Conservation (phyloP, 2,113 vertebrate species). For the Alouatta palliata region DNA sequence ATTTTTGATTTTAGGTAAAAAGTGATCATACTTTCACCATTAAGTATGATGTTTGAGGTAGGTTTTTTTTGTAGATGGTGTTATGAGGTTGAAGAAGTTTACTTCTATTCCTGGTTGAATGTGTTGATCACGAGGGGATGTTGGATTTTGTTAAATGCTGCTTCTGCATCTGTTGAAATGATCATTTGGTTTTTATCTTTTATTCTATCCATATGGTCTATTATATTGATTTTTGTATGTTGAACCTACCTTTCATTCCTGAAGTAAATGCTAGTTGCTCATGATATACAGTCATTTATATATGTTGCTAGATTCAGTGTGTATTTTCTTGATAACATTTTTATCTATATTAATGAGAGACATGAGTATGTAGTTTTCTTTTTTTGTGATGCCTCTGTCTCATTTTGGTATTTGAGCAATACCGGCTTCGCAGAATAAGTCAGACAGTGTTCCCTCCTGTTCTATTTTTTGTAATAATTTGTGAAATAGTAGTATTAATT, state of each 20-base stretch:
- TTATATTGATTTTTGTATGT: background rate
- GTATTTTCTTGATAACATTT: background rate
- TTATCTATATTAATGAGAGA: background rate
- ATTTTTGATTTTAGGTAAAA: background rate
- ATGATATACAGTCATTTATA: background rate
- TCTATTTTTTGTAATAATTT: background rate
- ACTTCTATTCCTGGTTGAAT: background rate
- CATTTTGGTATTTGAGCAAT: background rate
- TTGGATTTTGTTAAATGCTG: background rate
- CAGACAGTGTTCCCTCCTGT: background rate
- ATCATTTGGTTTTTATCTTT: background rate
- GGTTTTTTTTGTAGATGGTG: background rate
- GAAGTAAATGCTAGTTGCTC: background rate
- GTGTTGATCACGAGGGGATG: background rate
- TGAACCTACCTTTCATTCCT: background rate
- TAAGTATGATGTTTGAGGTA: background rate
- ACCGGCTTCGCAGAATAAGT: background rate
- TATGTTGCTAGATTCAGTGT: background rate
- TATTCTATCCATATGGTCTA: background rate
- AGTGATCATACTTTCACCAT: background rate
- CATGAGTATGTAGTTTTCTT: background rate
- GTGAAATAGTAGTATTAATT: background rate
- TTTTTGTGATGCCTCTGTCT: background rate
- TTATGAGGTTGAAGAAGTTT: background rate
- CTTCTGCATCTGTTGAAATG: background rate